Evolutionary conservation across 2,113 vertebrate genomes (phyloP), one percentile per base, ranked within the genome.

Genomic region (Cyanistes caeruleus): DNA sequence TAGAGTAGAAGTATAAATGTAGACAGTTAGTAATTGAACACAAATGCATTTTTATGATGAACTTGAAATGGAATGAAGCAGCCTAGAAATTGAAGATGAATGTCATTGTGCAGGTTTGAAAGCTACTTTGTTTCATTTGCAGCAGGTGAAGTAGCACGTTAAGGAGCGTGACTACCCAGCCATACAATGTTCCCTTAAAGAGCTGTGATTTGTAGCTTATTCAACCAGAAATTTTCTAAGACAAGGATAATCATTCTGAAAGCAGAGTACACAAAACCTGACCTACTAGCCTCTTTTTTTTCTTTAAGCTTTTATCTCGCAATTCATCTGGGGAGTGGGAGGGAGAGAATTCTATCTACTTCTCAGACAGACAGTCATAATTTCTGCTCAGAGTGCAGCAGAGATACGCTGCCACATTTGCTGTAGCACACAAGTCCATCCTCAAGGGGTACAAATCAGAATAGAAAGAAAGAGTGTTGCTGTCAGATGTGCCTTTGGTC

Each of bases 141-240:
- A 79, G 90, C 83, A 76, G 85, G 70, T 94, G 90, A 95, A 93
- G 90, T 94, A 90, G 43, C 65, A 16, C 4, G 30, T 59, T 91
- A 73, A 94, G 80, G 86, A 96, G 65, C 9, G 3, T 79, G 90
- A 56, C 85, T 91, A 76, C 37, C 28, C 90, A 94, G 69, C 89
- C 87, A 51, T 91, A 78, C 88, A 93, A 77, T 94, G 94, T 77
- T 94, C 96, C 86, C 81, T 93, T 97, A 73, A 62, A 96, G 84
- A 94, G 72, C 85, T 93, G 77, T 96, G 96, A 96, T 97, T 97
- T 95, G 84, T 95, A 75, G 77, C 79, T 94, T 96, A 68, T 53
- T 97, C 94, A 94, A 78, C 92, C 96, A 97, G 89, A 97, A 97
- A 94, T 96, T 96, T 96, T 95, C 97, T 65, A 91, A 95, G 95